Percentiles rank a stretch among this genome's conserved stretches.
Evolutionary conservation across 2,888 invertebrate genomes (phyloP).

Genomic region (Oasisia sp.): DNA sequence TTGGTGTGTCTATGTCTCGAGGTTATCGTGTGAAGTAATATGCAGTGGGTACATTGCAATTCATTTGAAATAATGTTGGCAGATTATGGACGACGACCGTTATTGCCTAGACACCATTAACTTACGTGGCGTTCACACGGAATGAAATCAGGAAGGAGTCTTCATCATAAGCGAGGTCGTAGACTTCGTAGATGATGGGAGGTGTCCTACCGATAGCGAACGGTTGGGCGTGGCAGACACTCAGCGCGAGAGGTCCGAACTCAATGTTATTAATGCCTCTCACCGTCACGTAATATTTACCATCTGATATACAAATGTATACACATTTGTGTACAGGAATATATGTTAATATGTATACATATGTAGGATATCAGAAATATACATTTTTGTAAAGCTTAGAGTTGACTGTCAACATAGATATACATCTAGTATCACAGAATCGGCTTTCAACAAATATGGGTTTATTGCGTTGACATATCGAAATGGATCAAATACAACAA

Average conservation of each 20-base stretch:
- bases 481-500: too few species aligned
- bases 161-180: conserved; percentile 51
- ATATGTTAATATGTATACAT: neutral
- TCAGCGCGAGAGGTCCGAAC: conserved; percentile 49
- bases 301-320: conserved; percentile 44
- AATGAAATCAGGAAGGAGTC: conserved; percentile 41
- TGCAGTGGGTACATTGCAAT: neutral
- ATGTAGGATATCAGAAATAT: too few species aligned
- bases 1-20: neutral
- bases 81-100: neutral
- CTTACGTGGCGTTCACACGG: conserved; percentile 51
- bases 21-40: too few species aligned
- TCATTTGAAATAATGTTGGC: neutral
- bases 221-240: conserved; percentile 51
- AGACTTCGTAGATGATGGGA: conserved; percentile 50
- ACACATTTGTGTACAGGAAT: neutral
- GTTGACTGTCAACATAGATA: too few species aligned
- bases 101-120: neutral
- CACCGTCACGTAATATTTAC: conserved; percentile 49
- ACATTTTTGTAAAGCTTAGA: too few species aligned
- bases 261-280: conserved; percentile 52
- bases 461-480: too few species aligned
- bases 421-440: too few species aligned
- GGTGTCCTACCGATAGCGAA: conserved; percentile 49
- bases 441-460: too few species aligned